Evolutionary conservation across 2,797 vertebrate genomes (phyloP), one percentile per base, ranked within the genome.

Genomic region (Chelmon rostratus): DNA sequence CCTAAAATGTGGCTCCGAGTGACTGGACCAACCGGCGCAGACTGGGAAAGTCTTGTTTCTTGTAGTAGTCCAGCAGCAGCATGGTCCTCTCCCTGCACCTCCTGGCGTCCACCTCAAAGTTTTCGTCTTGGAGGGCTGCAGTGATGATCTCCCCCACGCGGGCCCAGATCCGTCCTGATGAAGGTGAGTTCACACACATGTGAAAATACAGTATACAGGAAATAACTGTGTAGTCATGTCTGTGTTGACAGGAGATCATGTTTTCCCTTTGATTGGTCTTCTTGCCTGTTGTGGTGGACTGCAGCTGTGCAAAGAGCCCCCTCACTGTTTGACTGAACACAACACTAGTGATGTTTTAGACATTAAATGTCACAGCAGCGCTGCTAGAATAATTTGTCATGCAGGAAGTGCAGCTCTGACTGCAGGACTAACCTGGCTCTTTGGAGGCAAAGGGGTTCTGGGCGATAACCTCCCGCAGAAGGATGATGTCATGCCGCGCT

Each of bases 61-160:
- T 96, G 88, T 96, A 96, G 89, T 96, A 96, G 87, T 96, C 95
- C 0, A 96, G 86, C 68, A 96, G 91, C 74, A 96, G 86, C 93
- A 95, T 95, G 68, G 95, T 96, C 79, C 96, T 95, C 88, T 96
- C 96, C 8, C 96, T 85, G 40, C 96, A 96, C 58, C 95, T 88
- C 63, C 95, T 88, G 54, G 94, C 95, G 16, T 96, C 96, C 91
- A 96, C 96, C 86, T 96, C 95, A 74, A 96, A 96, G 84, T 86
- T 95, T 86, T 96, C 96, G 15, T 95, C 94, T 67, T 94, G 94
- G 50, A 96, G 93, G 11, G 95, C 90, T 0, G 90, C 83, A 2
- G 93, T 96, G 80, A 96, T 93, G 28, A 95, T 94, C 89, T 96
- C 96, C 0, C 94, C 96, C 38, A 96, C 94, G 1, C 92, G 90